Conservation (phyloP, 2,797 vertebrate species). For the Gymnopithys bicolor region DNA sequence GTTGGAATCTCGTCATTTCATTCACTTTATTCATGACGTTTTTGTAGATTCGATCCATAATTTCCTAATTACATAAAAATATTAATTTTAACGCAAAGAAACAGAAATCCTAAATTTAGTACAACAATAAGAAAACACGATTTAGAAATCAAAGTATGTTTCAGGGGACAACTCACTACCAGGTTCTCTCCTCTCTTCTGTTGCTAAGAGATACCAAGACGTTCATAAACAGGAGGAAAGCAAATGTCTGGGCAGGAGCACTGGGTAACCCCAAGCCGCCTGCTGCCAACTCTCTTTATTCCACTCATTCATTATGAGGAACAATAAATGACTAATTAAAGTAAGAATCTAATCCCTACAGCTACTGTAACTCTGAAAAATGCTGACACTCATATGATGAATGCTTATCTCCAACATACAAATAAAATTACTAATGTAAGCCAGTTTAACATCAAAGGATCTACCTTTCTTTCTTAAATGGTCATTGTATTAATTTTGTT, state of each 20-base stretch:
- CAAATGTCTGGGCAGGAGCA: not conserved
- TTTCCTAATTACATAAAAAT: slow-evolving; percentile 83
- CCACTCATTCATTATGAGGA: not conserved
- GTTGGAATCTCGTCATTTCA: slow-evolving; percentile 89
- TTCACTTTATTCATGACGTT: slow-evolving; percentile 94
- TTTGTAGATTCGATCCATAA: slow-evolving; percentile 98
- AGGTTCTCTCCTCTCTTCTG: not conserved
- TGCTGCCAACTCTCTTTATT: not conserved
- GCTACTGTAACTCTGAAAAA: not conserved
- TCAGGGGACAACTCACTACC: not conserved
- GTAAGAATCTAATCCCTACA: not conserved
- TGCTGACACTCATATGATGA: not conserved
- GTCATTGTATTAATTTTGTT: not conserved
- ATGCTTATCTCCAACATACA: not conserved
- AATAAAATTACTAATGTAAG: not conserved
- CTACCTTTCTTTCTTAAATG: not conserved
- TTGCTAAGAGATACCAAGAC: not conserved
- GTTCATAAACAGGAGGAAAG: not conserved
- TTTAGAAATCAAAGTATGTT: not conserved
- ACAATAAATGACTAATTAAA: not conserved
- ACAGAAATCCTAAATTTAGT: not conserved
- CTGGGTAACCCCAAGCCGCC: not conserved
- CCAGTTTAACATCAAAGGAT: not conserved
- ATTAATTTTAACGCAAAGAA: not conserved
- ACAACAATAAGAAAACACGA: not conserved